Evolutionary conservation across 2,797 vertebrate genomes (phyloP), one percentile per base, ranked within the genome.

Genomic region (Acanthis flammea): DNA sequence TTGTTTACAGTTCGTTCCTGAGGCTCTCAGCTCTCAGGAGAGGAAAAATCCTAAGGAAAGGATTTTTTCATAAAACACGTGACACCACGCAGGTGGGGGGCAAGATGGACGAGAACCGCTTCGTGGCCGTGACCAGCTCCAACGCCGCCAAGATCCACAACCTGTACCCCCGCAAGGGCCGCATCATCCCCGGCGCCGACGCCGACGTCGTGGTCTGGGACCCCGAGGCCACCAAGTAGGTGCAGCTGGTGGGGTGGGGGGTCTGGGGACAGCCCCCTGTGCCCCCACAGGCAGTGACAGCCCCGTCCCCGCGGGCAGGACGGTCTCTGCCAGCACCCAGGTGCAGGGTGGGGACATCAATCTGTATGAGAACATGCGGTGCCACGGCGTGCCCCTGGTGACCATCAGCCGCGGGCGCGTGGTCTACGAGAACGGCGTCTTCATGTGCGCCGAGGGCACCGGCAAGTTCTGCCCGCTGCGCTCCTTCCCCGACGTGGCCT

Each of bases 61-160:
- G n/a, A n/a, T n/a, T n/a, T n/a, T n/a, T n/a, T n/a, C n/a, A n/a
- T n/a, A n/a, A n/a, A n/a, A n/a, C n/a, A n/a, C n/a, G n/a, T n/a
- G n/a, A n/a, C n/a, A n/a, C n/a, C n/a, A n/a, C 35, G 35, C 97
- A 99, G 99, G 98, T 99, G 2, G 99, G 99, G 87, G 99, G 99
- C 6, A 99, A 99, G 95, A 99, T 99, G 98, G 99, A 99, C 4
- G 99, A 99, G 97, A 99, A 99, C 95, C 98, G 99, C 65, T 99
- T 99, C 14, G 99, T 99, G 68, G 99, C 99, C 0, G 98, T 99
- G 84, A 99, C 99, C 41, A 99, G 99, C 96, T 99, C 99, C 68
- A 99, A 99, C 1, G 99, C 99, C 0, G 99, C 99, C 55, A 99
- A 99, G 98, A 98, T 99, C 96, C 99, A 99, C 98, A 99, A 99